These are phyloP conservation scores for Phaenicophaeus curvirostris DNA, from an alignment of 2,797 vertebrate genomes.

Conservation along the genomic window DNA sequence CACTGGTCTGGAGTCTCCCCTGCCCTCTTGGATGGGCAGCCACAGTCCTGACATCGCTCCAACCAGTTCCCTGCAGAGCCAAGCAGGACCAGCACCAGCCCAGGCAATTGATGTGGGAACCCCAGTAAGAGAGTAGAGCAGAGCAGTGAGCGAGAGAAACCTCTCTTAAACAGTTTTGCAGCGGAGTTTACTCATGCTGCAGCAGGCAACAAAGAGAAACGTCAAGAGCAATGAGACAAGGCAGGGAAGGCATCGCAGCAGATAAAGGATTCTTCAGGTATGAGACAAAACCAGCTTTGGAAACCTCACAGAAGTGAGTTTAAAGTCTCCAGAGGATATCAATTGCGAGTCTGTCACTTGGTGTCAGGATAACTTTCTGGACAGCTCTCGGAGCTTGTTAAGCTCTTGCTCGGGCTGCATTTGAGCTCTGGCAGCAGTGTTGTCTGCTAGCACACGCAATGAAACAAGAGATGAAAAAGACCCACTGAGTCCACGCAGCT, in stretches of 20 bases:
- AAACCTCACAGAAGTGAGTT: conserved; percentile 66
- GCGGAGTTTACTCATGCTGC: not conserved
- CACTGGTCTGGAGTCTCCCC: not conserved
- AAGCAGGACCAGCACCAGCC: not conserved
- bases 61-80: not conserved
- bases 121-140: not conserved
- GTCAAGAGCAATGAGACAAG: conserved; percentile 57
- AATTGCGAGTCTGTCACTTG: conserved; percentile 73
- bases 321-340: conserved; percentile 70
- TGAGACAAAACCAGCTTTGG: conserved; percentile 64
- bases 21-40: not conserved
- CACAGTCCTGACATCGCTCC: not conserved
- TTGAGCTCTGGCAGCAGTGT: conserved; percentile 25
- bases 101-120: not conserved
- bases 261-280: conserved; percentile 68
- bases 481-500: not conserved
- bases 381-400: conserved; percentile 70
- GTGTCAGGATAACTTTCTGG: conserved; percentile 71
- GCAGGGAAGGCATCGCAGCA: conserved; percentile 39
- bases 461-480: conserved; percentile 25
- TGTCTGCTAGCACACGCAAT: not conserved
- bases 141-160: not conserved
- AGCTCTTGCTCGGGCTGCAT: conserved; percentile 39
- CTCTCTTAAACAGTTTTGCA: not conserved
- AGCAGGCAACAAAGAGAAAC: conserved; percentile 66